Evolutionary conservation across 2,797 vertebrate species (phyloP), one percentile per base, ranked within the genome.

Genomic region (Borostomias antarcticus): DNA sequence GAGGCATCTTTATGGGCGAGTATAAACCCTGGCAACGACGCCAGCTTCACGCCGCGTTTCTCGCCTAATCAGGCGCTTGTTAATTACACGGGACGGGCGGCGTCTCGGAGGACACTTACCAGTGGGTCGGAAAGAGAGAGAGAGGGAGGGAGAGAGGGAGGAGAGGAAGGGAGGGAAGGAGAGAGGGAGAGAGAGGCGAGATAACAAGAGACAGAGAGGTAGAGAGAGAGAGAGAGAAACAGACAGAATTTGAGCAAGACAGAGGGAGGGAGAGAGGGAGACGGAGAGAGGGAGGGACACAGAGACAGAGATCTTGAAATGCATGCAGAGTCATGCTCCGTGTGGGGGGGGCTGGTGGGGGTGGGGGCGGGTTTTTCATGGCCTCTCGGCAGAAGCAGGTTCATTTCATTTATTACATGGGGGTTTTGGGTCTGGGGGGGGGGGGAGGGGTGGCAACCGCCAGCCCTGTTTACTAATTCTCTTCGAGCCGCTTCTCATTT

Each of bases 1-100:
- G 35, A 8, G 26, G 11, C 29, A 6, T 64, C 15, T 76, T 70
- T 59, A 65, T 59, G 51, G 32, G 26, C 11, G 30, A 6, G 3
- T 58, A 50, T 45, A 64, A 62, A 66, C 50, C 17, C 35, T 68
- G 25, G 61, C 54, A 75, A 83, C 83, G 85, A 85, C 76, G 77
- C 32, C 54, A 54, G 69, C 79, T 76, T 84, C 78, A 79, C 72
- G 74, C 75, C 61, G 73, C 1, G 73, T 83, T 82, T 70, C 62
- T 60, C 63, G 75, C 28, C 75, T 86, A 88, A 88, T 83, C 78
- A 85, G 77, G 73, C 73, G 69, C 74, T 30, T 30, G 70, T 74
- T 84, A 84, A 85, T 86, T 82, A 78, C 72, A 29, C 54, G 64
- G 77, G 83, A 62, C 17, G 62, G 74, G 72, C 75, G 56, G 75